phyloP scores from a whole-genome alignment of 1,140 invertebrate genomes.

The Nasonia longicornis region DNA sequence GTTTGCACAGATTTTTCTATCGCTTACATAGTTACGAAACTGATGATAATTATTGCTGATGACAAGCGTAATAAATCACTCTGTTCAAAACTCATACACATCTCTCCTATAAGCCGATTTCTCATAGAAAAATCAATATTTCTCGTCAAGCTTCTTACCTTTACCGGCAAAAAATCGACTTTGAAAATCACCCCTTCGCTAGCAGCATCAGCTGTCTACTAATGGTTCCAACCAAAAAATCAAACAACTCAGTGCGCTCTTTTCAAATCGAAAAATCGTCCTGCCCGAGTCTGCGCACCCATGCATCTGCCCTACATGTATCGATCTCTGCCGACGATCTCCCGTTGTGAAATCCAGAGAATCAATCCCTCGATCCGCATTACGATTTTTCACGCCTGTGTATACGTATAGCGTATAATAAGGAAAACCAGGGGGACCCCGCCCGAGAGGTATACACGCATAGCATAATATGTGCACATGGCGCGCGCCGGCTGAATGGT shows the following conservation, averaged over 20 bases:
- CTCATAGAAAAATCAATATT: not conserved
- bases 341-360: not conserved
- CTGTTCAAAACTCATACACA: too few species aligned
- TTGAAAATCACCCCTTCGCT: not conserved
- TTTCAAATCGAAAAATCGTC: not conserved
- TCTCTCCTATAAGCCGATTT: too few species aligned
- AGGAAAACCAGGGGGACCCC: not conserved
- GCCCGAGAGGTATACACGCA: not conserved
- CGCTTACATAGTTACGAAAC: too few species aligned
- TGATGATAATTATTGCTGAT: too few species aligned
- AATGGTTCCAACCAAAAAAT: not conserved
- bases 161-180: not conserved
- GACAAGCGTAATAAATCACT: too few species aligned
- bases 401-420: not conserved
- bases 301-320: not conserved
- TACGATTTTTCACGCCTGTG: conserved; percentile 25
- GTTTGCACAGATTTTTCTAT: too few species aligned
- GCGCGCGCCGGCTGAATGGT: conserved; percentile 1
- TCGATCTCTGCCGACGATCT: not conserved
- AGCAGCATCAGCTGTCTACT: not conserved
- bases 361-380: not conserved
- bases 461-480: not conserved
- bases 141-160: not conserved
- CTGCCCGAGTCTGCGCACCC: too few species aligned
- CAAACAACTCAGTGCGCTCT: not conserved